These are phyloP conservation scores for Orthonyx spaldingii DNA, from an alignment of 2,113 vertebrate genomes.

Conservation along the genomic window DNA sequence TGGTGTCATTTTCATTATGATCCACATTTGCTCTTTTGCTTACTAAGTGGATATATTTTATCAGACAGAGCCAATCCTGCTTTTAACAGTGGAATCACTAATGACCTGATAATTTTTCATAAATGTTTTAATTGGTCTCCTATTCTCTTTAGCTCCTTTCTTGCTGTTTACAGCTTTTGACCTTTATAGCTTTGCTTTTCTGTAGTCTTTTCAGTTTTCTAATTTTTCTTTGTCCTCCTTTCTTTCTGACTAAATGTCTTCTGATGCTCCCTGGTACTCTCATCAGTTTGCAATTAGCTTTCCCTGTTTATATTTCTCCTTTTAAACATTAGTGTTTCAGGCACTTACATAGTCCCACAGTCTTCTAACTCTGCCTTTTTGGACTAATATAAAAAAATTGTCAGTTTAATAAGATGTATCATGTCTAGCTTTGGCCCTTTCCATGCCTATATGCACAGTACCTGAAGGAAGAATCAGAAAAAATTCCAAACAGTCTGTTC, in stretches of 20 bases:
- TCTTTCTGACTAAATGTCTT: neutral
- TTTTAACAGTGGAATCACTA: neutral
- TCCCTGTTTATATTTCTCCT: neutral
- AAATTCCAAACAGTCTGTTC: neutral
- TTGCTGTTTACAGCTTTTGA: neutral
- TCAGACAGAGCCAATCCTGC: neutral
- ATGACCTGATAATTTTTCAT: neutral
- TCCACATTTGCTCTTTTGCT: neutral
- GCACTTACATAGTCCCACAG: neutral
- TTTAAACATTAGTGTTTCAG: neutral
- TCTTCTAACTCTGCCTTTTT: neutral
- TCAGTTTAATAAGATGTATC: neutral
- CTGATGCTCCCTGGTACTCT: neutral
- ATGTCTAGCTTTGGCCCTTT: neutral
- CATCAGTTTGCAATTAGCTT: neutral
- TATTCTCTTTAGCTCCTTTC: neutral
- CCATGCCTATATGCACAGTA: neutral
- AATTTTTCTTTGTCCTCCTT: neutral
- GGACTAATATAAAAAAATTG: neutral
- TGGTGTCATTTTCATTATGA: neutral
- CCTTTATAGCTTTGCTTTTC: neutral
- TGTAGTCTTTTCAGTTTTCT: neutral
- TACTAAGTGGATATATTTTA: neutral
- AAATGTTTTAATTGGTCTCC: neutral
- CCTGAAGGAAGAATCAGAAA: neutral